These are phyloP conservation scores for Delphinapterus leucas DNA, from an alignment of 2,113 vertebrate species.

Conservation along the genomic window DNA sequence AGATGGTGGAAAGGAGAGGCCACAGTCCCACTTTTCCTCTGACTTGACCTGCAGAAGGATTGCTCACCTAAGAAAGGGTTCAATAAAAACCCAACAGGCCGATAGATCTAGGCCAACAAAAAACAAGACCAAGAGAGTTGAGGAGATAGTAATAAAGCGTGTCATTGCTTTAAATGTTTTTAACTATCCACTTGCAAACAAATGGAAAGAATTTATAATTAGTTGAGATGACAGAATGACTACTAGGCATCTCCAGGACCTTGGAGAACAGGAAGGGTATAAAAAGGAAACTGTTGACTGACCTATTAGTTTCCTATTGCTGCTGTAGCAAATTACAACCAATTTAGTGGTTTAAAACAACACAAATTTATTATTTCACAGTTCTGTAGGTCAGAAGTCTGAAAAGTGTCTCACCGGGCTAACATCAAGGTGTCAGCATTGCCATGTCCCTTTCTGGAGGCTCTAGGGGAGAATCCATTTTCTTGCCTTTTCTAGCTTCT, in stretches of 20 bases:
- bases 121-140: neutral
- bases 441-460: neutral
- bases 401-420: neutral
- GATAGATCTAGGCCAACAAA: neutral
- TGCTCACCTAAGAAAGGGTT: neutral
- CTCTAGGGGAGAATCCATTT: neutral
- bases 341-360: neutral
- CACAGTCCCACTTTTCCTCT: neutral
- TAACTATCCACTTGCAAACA: neutral
- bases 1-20: neutral
- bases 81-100: neutral
- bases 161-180: neutral
- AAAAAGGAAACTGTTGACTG: neutral
- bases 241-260: neutral
- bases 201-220: neutral
- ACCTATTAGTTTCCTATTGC: neutral
- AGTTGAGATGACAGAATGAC: neutral
- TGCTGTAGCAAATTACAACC: neutral
- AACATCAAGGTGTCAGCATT: neutral
- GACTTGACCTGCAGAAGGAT: neutral
- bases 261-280: neutral
- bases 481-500: neutral
- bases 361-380: neutral
- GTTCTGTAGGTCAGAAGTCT: neutral
- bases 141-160: neutral